Percentiles rank a stretch among this genome's conserved stretches.
phyloP scores from a whole-genome alignment of 2,113 vertebrate genomes.

The Hipposideros armiger region DNA sequence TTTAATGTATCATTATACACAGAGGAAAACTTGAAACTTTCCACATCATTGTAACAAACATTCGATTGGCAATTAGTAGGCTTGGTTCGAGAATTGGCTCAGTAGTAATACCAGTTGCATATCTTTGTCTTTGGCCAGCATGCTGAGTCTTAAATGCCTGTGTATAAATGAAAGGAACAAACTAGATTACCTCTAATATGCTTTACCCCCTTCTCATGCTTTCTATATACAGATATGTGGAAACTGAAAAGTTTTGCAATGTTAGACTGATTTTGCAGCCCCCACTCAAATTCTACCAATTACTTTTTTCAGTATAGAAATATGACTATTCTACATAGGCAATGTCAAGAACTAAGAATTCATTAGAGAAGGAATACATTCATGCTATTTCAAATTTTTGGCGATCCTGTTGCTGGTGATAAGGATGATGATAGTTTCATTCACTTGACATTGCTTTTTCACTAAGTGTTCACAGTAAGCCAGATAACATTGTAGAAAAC shows the following conservation, averaged over 20 bases:
- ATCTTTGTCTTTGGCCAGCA: not conserved
- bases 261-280: not conserved
- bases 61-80: not conserved
- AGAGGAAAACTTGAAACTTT: not conserved
- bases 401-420: not conserved
- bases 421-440: not conserved
- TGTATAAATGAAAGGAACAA: not conserved
- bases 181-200: not conserved
- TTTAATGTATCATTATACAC: not conserved
- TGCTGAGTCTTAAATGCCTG: not conserved
- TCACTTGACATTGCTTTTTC: not conserved
- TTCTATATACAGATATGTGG: not conserved
- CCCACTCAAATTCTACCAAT: not conserved
- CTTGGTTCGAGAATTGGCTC: not conserved
- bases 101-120: not conserved
- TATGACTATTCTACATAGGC: not conserved
- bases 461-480: not conserved
- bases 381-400: not conserved
- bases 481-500: not conserved
- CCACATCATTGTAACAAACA: not conserved
- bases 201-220: not conserved
- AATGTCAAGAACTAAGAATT: not conserved
- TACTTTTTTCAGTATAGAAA: slow-evolving; percentile 25
- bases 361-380: not conserved
- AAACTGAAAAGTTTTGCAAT: not conserved